Conservation (phyloP, 2,797 vertebrate species). For the Meriones psammophilus region DNA sequence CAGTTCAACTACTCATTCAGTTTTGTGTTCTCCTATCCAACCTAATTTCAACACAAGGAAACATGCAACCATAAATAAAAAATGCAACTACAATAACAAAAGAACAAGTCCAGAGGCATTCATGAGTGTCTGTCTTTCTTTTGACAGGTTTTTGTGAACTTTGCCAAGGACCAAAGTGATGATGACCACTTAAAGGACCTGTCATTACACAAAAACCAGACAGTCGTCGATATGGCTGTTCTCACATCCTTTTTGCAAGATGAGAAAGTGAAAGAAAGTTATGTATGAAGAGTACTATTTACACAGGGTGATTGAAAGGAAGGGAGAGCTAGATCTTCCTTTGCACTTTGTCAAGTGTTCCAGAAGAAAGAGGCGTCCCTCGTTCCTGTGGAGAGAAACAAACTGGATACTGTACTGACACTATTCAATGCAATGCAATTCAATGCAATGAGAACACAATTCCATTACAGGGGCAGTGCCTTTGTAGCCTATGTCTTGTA, state of each 20-base stretch:
- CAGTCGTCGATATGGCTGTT: slow-evolving; percentile 89
- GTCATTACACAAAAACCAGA: slow-evolving; percentile 93
- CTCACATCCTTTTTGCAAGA: slow-evolving; percentile 94
- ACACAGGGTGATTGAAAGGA: slow-evolving; percentile 49
- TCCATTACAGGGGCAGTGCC: slow-evolving; percentile 90
- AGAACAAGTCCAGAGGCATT: background rate
- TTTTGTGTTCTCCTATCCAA: background rate
- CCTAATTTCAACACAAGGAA: background rate
- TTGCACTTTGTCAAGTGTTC: slow-evolving; percentile 84
- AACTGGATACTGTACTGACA: slow-evolving; percentile 92
- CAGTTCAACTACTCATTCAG: background rate
- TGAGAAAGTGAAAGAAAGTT: slow-evolving; percentile 93
- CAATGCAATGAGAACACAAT: slow-evolving; percentile 93
- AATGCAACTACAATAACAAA: slow-evolving; percentile 1
- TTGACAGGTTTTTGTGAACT: slow-evolving; percentile 97
- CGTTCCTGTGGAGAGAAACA: slow-evolving; percentile 81
- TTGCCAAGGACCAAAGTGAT: slow-evolving; percentile 98
- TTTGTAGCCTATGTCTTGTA: slow-evolving; percentile 90
- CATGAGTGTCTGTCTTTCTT: slow-evolving; percentile 50
- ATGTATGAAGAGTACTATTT: slow-evolving; percentile 91
- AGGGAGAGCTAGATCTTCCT: slow-evolving; percentile 75
- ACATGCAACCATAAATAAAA: background rate
- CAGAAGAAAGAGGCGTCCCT: slow-evolving; percentile 82
- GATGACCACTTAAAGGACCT: slow-evolving; percentile 96
- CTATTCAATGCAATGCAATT: slow-evolving; percentile 97